phyloP scores from a whole-genome alignment of 2,888 invertebrate species.

The Lasius platythorax region DNA sequence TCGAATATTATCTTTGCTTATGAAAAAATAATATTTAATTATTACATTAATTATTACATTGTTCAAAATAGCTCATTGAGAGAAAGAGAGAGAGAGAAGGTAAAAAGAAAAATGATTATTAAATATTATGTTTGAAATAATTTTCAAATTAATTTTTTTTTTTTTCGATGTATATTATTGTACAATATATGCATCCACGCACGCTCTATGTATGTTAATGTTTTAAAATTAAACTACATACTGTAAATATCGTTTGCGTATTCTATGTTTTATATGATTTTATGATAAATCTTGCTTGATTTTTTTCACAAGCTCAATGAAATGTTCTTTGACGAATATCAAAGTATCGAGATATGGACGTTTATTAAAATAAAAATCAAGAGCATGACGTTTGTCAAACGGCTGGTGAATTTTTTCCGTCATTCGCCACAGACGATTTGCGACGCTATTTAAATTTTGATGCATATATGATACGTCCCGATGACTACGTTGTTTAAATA shows the following conservation, averaged over 20 bases:
- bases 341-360: conserved; percentile 1
- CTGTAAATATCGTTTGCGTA: not conserved
- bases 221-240: not conserved
- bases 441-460: conserved; percentile 28
- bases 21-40: not conserved
- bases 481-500: conserved; percentile 36
- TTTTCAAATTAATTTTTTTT: not conserved
- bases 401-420: not conserved
- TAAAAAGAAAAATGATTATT: not conserved
- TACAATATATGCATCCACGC: not conserved
- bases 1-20: not conserved
- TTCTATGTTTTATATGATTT: not conserved
- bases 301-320: conserved; percentile 11
- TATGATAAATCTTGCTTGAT: not conserved
- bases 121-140: not conserved
- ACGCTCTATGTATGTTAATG: not conserved
- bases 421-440: not conserved
- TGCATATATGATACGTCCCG: not conserved
- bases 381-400: conserved; percentile 29
- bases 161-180: not conserved
- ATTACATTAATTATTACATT: not conserved
- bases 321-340: conserved; percentile 15
- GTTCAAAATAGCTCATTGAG: not conserved
- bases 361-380: conserved; percentile 40
- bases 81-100: not conserved